Evolutionary conservation across 2,888 invertebrate genomes (phyloP), one percentile per base, ranked within the genome.

Genomic region (Oconnorella tubifera): DNA sequence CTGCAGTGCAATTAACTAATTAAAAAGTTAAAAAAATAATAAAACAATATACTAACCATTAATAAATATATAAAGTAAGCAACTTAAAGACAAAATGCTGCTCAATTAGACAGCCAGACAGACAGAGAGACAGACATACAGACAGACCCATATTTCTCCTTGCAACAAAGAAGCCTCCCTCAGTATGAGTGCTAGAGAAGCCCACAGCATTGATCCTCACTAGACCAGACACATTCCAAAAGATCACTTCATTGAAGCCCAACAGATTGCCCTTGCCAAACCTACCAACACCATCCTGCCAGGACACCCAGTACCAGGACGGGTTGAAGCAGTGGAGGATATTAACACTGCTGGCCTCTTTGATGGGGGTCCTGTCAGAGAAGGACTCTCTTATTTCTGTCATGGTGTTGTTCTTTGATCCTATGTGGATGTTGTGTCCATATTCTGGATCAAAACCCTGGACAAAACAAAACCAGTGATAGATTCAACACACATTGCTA

Each of bases 391-490:
- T 27, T 25, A 63, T 57, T n/a, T 57, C 63, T 1, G 57, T 27
- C 57, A 29, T 40, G 3, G 63, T 63, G 57, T 63, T 63, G 63
- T 57, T 55, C 49, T 59, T 4, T 23, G 25, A n/a, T 1, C 63
- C 63, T 0, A 63, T 61, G 57, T 63, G 57, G 28, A 63, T 28
- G 27, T 63, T 33, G 2, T 59, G 27, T 4, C 56, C 6, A 6
- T 14, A 4, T 1, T 55, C 62, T 10, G 55, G 33, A 0, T 33
- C 62, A 33, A 31, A 28, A n/a, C 29, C 60, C 60, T 60, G 4
- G 29, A 29, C 2, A 6, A 33, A 40, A 2, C 40, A 19, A 19
- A 19, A 40, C 10, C 40, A 40, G 40, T 40, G 10, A 40, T 40
- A 14, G 19, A 40, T 19, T 14, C 19, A 40, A 40, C 10, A 40